A percentile compares a stretch with the other conserved stretches of the same genome.
Conservation (phyloP, 2,113 vertebrate genomes). For the Nestor notabilis region DNA sequence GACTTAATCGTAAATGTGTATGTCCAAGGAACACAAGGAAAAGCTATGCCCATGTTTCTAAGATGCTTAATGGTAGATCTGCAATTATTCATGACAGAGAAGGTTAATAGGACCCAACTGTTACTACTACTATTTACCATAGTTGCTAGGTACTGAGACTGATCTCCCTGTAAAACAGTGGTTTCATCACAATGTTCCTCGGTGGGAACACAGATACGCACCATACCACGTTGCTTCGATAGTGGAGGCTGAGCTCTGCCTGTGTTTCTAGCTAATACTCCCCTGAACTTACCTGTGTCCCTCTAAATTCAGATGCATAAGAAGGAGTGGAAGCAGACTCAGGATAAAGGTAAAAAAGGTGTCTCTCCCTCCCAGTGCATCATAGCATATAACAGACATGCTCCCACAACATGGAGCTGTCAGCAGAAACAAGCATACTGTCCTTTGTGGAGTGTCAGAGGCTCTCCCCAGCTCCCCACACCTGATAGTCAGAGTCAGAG, state of each 20-base stretch:
- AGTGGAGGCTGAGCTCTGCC: neutral
- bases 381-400: neutral
- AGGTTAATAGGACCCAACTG: neutral
- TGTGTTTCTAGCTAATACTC: neutral
- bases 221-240: rapidly evolving
- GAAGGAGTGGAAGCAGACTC: neutral
- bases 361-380: neutral
- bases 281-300: neutral
- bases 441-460: neutral
- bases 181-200: neutral
- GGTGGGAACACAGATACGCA: neutral
- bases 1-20: neutral
- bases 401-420: neutral
- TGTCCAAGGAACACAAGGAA: neutral
- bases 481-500: neutral
- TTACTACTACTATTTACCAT: neutral
- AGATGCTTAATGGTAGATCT: neutral
- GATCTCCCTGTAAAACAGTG: neutral
- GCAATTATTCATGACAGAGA: neutral
- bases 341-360: neutral
- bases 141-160: neutral
- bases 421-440: neutral
- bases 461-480: neutral
- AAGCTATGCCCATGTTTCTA: neutral
- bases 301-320: neutral